Evolutionary conservation across 2,888 invertebrate genomes (phyloP).

Genomic region (Cryptophagus acutangulus): DNA sequence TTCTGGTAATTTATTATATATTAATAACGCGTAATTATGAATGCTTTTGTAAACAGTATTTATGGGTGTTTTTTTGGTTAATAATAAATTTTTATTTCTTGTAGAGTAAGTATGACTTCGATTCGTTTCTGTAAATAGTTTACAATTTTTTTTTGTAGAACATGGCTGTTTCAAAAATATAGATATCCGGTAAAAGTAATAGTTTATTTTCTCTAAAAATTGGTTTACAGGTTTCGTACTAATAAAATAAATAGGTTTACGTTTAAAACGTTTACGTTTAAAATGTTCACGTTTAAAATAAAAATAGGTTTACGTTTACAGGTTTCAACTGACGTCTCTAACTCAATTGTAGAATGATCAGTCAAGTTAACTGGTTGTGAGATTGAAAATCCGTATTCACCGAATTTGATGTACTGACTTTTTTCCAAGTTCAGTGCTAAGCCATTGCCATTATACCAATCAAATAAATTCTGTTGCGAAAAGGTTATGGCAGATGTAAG

Average conservation of each 20-base stretch:
- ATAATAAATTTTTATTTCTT: not conserved
- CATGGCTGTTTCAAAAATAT: not conserved
- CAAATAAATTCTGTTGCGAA: not conserved
- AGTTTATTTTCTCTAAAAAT: too few species aligned
- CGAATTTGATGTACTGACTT: not conserved
- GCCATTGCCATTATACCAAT: not conserved
- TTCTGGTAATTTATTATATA: conserved; percentile 2
- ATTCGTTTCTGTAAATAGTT: not conserved
- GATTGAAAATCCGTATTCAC: not conserved
- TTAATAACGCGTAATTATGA: not conserved
- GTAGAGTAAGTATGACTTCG: not conserved
- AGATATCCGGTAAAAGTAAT: not conserved
- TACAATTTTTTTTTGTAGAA: not conserved
- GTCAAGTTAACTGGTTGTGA: not conserved
- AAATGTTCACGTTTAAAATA: too few species aligned
- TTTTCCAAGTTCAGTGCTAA: not conserved
- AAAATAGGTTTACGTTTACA: too few species aligned
- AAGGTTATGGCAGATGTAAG: not conserved
- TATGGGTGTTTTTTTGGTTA: not conserved
- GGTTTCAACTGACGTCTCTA: not conserved
- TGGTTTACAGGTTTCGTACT: too few species aligned
- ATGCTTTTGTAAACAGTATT: not conserved
- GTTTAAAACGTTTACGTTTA: too few species aligned
- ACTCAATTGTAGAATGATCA: not conserved
- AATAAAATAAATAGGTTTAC: too few species aligned